Evolutionary conservation across 2,113 vertebrate genomes (phyloP), one percentile per base, ranked within the genome.

Genomic region (Serilophus lunatus): DNA sequence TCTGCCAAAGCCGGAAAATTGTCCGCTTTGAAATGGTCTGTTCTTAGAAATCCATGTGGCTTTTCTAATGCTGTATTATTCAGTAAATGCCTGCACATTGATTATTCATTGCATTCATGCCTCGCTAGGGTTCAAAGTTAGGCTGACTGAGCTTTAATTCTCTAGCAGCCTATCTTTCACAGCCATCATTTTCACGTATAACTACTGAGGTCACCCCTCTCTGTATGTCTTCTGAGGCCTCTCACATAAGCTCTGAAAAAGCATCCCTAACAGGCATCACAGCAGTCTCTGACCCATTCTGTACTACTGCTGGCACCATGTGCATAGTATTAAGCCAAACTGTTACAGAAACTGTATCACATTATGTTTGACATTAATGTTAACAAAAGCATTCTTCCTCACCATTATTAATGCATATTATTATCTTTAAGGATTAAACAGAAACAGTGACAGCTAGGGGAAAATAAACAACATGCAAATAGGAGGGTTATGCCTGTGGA

Each of bases 391-490:
- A 72, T 36, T 82, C 45, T 80, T 95, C 36, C n/a, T 56, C n/a
- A 57, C 26, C 28, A 51, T 88, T 82, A 90, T 42, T 82, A 82
- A 54, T 65, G 16, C 8, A 10, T 35, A 57, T 64, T 72, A 56
- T 60, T 87, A 54, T 65, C 19, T 63, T 81, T 66, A 85, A 49
- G 71, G 63, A 82, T 90, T 82, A 90, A 95, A 72, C 22, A 79
- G 35, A 65, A 89, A 84, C 20, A 68, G n/a, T 50, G 51, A 71
- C 38, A 86, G 86, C 56, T 38, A 80, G 29, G 19, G 45, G 36
- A 94, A 93, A 90, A 96, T 51, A 94, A 94, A 93, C 74, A 92
- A 69, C 24, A 38, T 3, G 40, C 47, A 89, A 76, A 66, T 29
- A 82, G 49, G 10, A 72, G 69, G 44, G 47, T 36, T 90, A 38